phyloP scores from a whole-genome alignment of 2,888 invertebrate species.

The Lamellibrachia satsuma region DNA sequence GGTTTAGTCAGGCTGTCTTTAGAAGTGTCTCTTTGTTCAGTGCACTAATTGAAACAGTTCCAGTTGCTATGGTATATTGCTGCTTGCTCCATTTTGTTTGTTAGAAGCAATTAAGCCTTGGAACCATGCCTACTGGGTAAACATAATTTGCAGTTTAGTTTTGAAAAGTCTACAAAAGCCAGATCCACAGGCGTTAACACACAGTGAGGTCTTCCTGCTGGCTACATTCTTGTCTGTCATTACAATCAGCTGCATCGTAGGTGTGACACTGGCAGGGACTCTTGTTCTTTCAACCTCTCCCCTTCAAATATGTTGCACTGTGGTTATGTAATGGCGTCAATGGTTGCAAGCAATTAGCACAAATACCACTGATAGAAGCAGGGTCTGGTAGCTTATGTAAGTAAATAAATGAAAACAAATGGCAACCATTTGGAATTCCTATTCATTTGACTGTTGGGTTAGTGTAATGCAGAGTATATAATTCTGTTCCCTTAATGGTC shows the following conservation, averaged over 20 bases:
- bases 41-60: neutral
- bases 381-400: neutral
- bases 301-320: neutral
- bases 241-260: neutral
- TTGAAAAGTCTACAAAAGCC: neutral
- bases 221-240: too few relatives aligned
- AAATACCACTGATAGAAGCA: neutral
- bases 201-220: neutral
- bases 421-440: neutral
- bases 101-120: neutral
- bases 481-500: neutral
- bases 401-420: neutral
- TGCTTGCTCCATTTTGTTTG: slow-evolving; percentile 2
- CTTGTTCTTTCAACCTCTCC: neutral
- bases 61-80: neutral
- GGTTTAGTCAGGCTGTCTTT: neutral
- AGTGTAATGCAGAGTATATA: too few relatives aligned
- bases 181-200: neutral
- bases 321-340: neutral
- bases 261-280: neutral
- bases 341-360: neutral
- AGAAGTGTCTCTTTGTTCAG: neutral
- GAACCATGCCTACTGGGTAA: neutral
- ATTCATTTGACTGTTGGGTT: too few relatives aligned
- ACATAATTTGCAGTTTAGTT: neutral